A percentile compares a stretch with the other conserved stretches of the same genome.
phyloP scores from a whole-genome alignment of 23 tunicate genomes.

The Clavelina lepadiformis region DNA sequence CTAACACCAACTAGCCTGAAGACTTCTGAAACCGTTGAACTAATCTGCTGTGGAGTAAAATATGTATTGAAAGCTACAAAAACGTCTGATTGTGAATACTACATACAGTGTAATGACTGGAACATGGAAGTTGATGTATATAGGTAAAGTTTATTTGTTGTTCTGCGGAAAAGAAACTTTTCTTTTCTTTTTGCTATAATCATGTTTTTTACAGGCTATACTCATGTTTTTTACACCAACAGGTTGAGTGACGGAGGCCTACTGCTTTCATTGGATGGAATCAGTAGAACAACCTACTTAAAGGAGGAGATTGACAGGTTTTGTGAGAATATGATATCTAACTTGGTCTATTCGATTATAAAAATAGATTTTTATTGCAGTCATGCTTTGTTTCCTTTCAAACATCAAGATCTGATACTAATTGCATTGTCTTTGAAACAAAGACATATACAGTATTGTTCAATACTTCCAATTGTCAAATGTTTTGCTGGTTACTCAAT shows the following conservation, averaged over 20 bases:
- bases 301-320: constrained; percentile 91
- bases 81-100: constrained; percentile 70
- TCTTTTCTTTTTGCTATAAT: constrained; percentile 1
- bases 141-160: constrained; percentile 26
- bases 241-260: constrained; percentile 88
- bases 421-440: no score
- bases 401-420: no score
- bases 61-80: constrained; percentile 72
- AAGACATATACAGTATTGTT: no score
- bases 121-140: constrained; percentile 93
- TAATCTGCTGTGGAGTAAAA: constrained; percentile 66
- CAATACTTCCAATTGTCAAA: no score
- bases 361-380: no score
- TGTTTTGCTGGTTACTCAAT: no score
- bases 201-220: neutral
- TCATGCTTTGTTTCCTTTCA: no score
- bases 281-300: constrained; percentile 87
- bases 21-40: constrained; percentile 63
- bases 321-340: no score
- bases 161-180: neutral
- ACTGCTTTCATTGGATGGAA: constrained; percentile 72
- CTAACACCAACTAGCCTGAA: constrained; percentile 59
- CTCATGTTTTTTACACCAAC: neutral
- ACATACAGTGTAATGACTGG: constrained; percentile 67
- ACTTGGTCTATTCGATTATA: no score